phyloP scores from a whole-genome alignment of 1,140 invertebrate species.

The Akabosia matsudoensis region DNA sequence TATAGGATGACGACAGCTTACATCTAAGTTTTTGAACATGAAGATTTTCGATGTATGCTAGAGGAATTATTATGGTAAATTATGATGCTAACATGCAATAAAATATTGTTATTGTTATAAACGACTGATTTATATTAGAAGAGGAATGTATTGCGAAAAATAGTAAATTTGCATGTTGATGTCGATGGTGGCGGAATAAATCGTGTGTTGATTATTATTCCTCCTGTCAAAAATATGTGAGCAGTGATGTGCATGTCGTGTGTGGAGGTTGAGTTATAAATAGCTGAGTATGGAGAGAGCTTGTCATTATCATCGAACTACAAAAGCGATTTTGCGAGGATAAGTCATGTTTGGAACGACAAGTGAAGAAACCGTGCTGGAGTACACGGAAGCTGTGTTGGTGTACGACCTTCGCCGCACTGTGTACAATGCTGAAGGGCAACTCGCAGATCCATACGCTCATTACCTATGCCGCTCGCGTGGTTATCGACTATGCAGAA shows the following conservation, averaged over 20 bases:
- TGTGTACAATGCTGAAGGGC: conserved; percentile 46
- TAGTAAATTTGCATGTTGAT: background rate
- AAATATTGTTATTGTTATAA: background rate
- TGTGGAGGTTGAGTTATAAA: background rate
- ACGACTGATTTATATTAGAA: background rate
- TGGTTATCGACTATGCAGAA: conserved; percentile 43
- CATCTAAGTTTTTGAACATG: background rate
- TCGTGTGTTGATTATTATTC: background rate
- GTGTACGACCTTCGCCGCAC: conserved; percentile 37
- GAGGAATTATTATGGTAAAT: background rate
- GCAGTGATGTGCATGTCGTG: background rate
- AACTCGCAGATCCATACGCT: conserved; percentile 42
- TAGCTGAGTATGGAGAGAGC: too few species aligned
- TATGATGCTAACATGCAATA: background rate
- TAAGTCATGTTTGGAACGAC: conserved; percentile 39
- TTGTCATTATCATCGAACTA: too few species aligned
- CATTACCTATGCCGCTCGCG: conserved; percentile 44
- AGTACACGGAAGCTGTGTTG: conserved; percentile 44
- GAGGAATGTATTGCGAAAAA: background rate
- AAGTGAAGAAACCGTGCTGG: conserved; percentile 40
- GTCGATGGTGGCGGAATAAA: background rate
- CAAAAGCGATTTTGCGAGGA: background rate
- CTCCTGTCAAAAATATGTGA: too few species aligned
- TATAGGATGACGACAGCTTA: background rate
- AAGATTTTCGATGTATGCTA: background rate